Evolutionary conservation across 1,140 invertebrate genomes (phyloP).

Genomic region (Aphaenogaster floridana): DNA sequence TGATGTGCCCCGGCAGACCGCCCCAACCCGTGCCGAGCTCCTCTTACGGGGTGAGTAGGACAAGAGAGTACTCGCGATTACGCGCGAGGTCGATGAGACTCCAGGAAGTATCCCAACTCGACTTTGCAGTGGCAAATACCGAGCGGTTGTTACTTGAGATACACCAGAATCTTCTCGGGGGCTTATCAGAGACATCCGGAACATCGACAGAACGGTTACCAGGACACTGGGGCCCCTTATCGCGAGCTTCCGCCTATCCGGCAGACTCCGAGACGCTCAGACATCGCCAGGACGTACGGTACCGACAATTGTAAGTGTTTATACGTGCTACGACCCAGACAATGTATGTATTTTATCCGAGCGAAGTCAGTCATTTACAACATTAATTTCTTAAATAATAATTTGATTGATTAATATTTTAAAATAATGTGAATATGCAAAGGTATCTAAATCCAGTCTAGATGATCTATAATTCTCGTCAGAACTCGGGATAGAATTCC

Average conservation of each 20-base stretch:
- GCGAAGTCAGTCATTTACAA: background rate
- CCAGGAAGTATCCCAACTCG: conserved; percentile 52
- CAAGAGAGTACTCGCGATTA: background rate
- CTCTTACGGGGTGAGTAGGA: conserved; percentile 79
- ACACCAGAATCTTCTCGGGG: conserved; percentile 84
- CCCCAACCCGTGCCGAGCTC: conserved; percentile 79
- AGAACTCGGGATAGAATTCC: background rate
- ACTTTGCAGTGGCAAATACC: conserved; percentile 83
- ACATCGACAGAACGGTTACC: conserved; percentile 77
- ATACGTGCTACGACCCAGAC: conserved; percentile 59
- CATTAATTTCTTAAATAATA: background rate
- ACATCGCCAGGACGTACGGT: conserved; percentile 73
- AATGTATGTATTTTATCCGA: background rate
- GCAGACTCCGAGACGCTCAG: conserved; percentile 63
- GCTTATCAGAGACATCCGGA: conserved; percentile 79
- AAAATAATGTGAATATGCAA: too few relatives aligned
- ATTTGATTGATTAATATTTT: too few relatives aligned
- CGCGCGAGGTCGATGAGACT: background rate
- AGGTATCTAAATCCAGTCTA: background rate
- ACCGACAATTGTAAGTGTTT: conserved; percentile 81
- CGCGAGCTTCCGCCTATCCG: conserved; percentile 80
- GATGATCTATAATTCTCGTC: background rate
- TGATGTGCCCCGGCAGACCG: conserved; percentile 84
- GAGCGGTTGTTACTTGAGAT: conserved; percentile 83
- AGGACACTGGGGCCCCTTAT: conserved; percentile 79